Base-by-base conservation (phyloP, 2,888 invertebrate species). In the Meghimatium bilineatum region DNA sequence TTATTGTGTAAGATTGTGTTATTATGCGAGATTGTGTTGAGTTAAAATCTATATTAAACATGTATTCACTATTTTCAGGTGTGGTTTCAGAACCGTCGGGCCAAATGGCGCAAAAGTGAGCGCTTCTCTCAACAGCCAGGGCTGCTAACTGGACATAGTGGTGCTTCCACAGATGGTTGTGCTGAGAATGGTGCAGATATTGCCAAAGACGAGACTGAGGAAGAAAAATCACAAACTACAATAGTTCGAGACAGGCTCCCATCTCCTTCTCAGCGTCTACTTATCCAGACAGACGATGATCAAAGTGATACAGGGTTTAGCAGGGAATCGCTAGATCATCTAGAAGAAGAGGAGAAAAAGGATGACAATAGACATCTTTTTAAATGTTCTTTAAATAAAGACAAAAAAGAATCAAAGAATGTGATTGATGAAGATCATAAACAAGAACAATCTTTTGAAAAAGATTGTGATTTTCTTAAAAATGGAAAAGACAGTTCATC, bases 41-140 rank as follows among this genome's bases (percentile, higher is more conserved):
- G n/a, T n/a, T n/a, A 5, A 44, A 44, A 44, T 44, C 12, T 44
- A 12, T 44, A 44, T 44, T 44, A 44, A 44, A 5, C 44, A 44
- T 2, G n/a, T 63, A n/a, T 63, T n/a, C n/a, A n/a, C 36, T 63
- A 36, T 77, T 49, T 74, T 34, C 82, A 82, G 82, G 82, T 82
- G 0, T 82, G 82, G 82, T 82, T 82, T 75, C 91, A 91, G 87
- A 91, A 91, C 67, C 84, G 93, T 82, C 86, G 93, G 76, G 93
- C 93, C 8, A 93, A 93, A 86, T 93, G 93, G 93, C 83, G 93
- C n/a, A 93, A 93, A 92, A 91, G 91, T 83, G 92, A 91, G 85
- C 85, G 92, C 36, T 90, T 92, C 86, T 87, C 96, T 95, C 98
- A 91, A 97, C 98, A 88, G 71, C 87, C 87, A 12, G 86, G 80